Base-by-base conservation (phyloP, 2,113 vertebrate species). In the Otis tarda region DNA sequence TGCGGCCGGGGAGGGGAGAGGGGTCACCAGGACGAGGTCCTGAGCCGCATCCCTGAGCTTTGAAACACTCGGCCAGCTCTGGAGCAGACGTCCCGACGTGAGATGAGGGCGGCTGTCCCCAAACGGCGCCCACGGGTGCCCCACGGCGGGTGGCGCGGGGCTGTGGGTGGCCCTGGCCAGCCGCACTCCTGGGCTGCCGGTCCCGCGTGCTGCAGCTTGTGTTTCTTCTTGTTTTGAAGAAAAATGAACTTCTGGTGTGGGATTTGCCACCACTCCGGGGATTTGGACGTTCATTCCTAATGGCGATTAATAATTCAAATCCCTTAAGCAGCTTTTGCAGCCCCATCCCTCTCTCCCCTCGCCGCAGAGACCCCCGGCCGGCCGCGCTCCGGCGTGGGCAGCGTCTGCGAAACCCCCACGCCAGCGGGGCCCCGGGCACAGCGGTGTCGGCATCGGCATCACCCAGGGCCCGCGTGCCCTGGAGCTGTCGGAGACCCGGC, bases 291-390 rank as follows among this genome's bases (percentile, higher is more conserved):
- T 90, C 69, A 93, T 97, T 96, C 95, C 93, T 96, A 93, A 96
- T 90, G 94, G 95, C 47, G 92, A 94, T 96, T 97, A 95, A 96
- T 85, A 80, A 87, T 87, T 70, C 88, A 92, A 97, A 96, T 96
- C 96, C 79, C 76, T 95, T 97, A 96, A 96, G 96, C 92, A 89
- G 96, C 94, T 97, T 97, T 96, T 31, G 65, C 77, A 82, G 67
- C 77, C 90, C 85, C 71, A 31, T 81, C 73, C 60, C 57, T 88
- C 4, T 2, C 59, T 94, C 71, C 73, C 56, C 52, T 81, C 3
- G 0, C 27, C 28, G 47, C 56, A 1, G 21, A 93, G 92, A 92
- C 89, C 95, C 90, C 64, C 0, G 0, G 45, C 6, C n/a, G 4
- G 79, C 45, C 55, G 27, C 0, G 0, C 65, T 76, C 47, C 23